Percentiles rank a stretch among this genome's conserved stretches.
These are phyloP conservation scores for Venturia canescens DNA, from an alignment of 1,140 invertebrate genomes.

Conservation along the genomic window DNA sequence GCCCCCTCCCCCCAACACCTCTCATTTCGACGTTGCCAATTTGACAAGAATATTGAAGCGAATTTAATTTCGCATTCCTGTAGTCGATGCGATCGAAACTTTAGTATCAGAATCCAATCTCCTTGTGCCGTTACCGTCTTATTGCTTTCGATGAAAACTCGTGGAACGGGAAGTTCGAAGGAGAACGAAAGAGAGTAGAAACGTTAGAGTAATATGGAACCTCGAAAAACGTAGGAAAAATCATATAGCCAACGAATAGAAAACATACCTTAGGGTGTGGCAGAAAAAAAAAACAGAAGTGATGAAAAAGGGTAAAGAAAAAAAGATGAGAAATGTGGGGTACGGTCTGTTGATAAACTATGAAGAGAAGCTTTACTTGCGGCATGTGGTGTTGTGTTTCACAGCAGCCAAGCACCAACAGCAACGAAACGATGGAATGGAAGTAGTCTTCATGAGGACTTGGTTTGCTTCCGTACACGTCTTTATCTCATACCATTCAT, in stretches of 20 bases:
- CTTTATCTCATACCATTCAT: slow-evolving; percentile 52
- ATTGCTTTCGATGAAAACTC: slow-evolving; percentile 38
- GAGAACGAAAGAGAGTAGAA: background rate
- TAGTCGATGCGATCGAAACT: slow-evolving; percentile 44
- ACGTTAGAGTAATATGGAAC: background rate
- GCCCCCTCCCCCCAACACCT: background rate
- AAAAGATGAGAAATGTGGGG: slow-evolving; percentile 18
- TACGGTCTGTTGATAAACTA: background rate
- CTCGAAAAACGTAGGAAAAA: background rate
- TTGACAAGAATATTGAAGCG: slow-evolving; percentile 46
- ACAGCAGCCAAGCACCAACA: slow-evolving; percentile 9
- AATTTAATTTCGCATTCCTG: slow-evolving; percentile 51
- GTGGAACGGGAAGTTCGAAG: no score
- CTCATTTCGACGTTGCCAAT: slow-evolving; percentile 43
- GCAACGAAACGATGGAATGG: slow-evolving; percentile 43
- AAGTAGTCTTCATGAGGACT: slow-evolving; percentile 50
- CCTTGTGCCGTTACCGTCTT: slow-evolving; percentile 45
- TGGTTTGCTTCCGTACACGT: slow-evolving; percentile 29
- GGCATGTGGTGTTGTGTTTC: background rate
- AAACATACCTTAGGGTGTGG: background rate
- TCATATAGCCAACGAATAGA: slow-evolving; percentile 9
- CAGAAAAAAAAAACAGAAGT: slow-evolving; percentile 3
- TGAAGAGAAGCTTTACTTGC: slow-evolving; percentile 5
- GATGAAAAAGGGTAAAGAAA: slow-evolving; percentile 15
- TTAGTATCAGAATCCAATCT: slow-evolving; percentile 52